These are phyloP conservation scores for Cathartes aura DNA, from an alignment of 2,113 vertebrate species.

Conservation along the genomic window DNA sequence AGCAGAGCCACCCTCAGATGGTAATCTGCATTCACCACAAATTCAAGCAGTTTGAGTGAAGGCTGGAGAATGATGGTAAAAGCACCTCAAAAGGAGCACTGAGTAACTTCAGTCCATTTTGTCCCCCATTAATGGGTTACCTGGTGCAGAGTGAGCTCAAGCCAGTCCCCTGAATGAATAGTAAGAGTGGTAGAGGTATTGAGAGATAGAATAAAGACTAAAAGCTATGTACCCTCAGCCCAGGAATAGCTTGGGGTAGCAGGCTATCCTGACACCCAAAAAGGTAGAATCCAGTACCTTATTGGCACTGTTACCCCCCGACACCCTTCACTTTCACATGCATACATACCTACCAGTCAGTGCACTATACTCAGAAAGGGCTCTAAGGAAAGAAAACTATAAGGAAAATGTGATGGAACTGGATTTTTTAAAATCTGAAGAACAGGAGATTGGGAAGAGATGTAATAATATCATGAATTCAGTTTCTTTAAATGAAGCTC, in stretches of 20 bases:
- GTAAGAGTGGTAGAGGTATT: not conserved
- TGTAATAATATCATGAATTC: not conserved
- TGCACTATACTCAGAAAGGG: not conserved
- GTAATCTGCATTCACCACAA: conserved; percentile 49
- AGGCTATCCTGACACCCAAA: not conserved
- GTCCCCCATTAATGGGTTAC: conserved; percentile 13
- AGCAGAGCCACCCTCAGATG: conserved; percentile 50
- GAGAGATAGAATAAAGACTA: not conserved
- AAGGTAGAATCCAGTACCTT: not conserved
- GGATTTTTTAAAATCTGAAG: not conserved
- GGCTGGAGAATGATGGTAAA: not conserved
- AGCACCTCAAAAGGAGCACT: conserved; percentile 1
- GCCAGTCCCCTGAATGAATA: not conserved
- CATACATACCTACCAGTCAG: not conserved
- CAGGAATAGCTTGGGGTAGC: not conserved
- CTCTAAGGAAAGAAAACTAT: not conserved
- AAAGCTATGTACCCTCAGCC: not conserved
- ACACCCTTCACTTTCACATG: not conserved
- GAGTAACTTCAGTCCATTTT: conserved; percentile 24
- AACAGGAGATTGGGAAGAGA: not conserved
- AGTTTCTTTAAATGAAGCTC: not conserved
- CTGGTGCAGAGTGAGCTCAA: not conserved
- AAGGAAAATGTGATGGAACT: not conserved
- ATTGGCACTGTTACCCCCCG: not conserved
- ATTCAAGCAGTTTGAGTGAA: conserved; percentile 15